phyloP scores from a whole-genome alignment of 2,797 vertebrate genomes.

The Distichodus sexfasciatus region DNA sequence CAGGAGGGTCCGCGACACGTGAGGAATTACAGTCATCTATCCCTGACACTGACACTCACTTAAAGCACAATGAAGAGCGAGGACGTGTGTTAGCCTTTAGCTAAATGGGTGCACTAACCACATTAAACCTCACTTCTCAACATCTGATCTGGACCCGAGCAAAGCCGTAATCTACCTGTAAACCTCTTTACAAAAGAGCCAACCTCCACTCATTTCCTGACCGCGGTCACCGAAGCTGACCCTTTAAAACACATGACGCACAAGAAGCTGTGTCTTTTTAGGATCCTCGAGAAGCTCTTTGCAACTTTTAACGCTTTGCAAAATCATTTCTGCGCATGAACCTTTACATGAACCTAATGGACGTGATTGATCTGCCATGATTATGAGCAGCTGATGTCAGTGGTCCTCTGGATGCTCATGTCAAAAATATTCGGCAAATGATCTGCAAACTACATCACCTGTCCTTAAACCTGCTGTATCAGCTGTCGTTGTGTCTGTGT shows the following conservation, averaged over 20 bases:
- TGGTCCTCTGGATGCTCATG: too few species aligned
- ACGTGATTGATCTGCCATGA: neutral
- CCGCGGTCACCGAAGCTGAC: too few species aligned
- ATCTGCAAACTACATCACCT: too few species aligned
- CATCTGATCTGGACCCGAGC: neutral
- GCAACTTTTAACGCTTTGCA: neutral
- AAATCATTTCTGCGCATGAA: neutral
- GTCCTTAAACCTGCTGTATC: too few species aligned
- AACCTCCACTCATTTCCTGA: neutral
- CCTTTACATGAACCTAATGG: neutral
- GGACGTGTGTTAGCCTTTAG: slow-evolving; percentile 21
- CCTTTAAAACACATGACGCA: neutral
- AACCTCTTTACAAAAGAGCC: neutral
- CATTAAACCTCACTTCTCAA: neutral
- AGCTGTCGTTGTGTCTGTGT: too few species aligned
- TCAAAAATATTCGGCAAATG: too few species aligned
- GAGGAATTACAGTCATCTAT: too few species aligned
- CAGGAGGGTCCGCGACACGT: too few species aligned
- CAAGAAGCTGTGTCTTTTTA: neutral
- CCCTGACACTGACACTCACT: too few species aligned
- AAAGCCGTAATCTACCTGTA: neutral
- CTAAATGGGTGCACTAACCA: neutral
- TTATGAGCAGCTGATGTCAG: too few species aligned
- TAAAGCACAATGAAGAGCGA: slow-evolving; percentile 30
- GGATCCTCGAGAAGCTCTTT: neutral